These are phyloP conservation scores for Notarius quadriscutis DNA, from an alignment of 2,113 vertebrate genomes.

Conservation along the genomic window DNA sequence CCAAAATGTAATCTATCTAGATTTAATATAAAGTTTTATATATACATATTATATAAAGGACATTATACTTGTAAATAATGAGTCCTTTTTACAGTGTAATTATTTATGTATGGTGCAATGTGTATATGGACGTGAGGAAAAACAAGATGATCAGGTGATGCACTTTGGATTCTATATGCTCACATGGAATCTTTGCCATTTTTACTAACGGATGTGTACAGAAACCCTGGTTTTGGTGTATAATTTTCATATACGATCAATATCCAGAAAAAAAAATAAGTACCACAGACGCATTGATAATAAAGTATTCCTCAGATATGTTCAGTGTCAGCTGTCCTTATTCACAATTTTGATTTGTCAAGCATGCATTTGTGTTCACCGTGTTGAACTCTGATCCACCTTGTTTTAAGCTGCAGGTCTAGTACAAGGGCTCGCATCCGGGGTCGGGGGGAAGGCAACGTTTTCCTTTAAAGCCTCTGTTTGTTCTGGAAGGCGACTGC, in stretches of 20 bases:
- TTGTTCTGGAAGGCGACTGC: slow-evolving; percentile 51
- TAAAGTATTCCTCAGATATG: slow-evolving; percentile 90
- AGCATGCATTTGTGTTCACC: neutral
- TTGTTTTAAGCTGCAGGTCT: slow-evolving; percentile 19
- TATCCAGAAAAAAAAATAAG: slow-evolving; percentile 77
- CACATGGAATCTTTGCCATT: slow-evolving; percentile 80
- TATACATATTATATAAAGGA: slow-evolving; percentile 91
- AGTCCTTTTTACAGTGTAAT: slow-evolving; percentile 99
- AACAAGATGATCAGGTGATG: slow-evolving; percentile 81
- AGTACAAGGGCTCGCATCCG: slow-evolving; percentile 1
- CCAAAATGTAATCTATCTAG: slow-evolving; percentile 93
- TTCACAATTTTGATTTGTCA: neutral
- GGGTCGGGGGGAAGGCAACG: slow-evolving; percentile 42
- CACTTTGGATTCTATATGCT: slow-evolving; percentile 91
- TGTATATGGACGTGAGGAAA: slow-evolving; percentile 87
- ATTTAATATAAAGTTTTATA: slow-evolving; percentile 99
- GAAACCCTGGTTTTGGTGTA: slow-evolving; percentile 80
- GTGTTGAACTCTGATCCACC: slow-evolving; percentile 15
- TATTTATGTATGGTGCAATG: slow-evolving; percentile 99
- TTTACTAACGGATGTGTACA: slow-evolving; percentile 79
- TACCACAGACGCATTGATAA: slow-evolving; percentile 86
- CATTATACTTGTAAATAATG: slow-evolving; percentile 99
- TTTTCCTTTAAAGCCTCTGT: slow-evolving; percentile 49
- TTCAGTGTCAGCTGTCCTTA: slow-evolving; percentile 6
- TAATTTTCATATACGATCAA: slow-evolving; percentile 81